Evolutionary conservation across 1,140 invertebrate species (phyloP).

Genomic region (Pollicipes pollicipes): DNA sequence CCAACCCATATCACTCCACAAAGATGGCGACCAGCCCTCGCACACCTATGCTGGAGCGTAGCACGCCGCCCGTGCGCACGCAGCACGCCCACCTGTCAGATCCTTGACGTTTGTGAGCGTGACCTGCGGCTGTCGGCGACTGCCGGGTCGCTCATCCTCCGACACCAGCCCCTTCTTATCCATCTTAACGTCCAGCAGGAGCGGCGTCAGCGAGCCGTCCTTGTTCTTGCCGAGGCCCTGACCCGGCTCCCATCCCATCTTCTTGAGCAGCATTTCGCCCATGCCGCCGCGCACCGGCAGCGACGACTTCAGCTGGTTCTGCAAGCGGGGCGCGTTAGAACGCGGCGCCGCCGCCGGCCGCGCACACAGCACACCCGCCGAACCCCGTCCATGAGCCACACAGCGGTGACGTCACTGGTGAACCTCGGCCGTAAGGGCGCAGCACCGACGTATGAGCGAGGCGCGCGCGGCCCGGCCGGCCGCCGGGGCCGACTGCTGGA

Average conservation of each 20-base stretch:
- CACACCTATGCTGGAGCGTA: no score
- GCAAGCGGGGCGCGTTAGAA: conserved; percentile 8
- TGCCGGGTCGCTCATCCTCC: conserved; percentile 3
- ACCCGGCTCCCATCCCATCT: conserved; percentile 96
- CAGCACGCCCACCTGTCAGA: no score
- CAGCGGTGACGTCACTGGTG: no score
- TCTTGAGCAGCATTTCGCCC: conserved; percentile 86
- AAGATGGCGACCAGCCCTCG: no score
- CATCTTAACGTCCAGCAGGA: conserved; percentile 77
- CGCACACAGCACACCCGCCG: not conserved
- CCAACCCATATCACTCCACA: no score
- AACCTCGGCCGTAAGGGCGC: no score
- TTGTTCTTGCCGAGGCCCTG: conserved; percentile 88
- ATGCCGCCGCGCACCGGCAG: conserved; percentile 60
- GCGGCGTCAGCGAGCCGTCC: conserved; percentile 69
- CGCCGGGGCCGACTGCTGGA: no score
- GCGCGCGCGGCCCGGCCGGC: no score
- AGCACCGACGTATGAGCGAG: no score
- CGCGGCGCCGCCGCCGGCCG: no score
- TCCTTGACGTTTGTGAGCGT: not conserved
- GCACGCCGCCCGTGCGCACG: no score
- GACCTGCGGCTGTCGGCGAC: not conserved
- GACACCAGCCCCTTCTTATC: conserved; percentile 62
- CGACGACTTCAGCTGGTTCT: conserved; percentile 15
- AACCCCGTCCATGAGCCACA: not conserved